Conservation (phyloP, 1,140 invertebrate species). For the Tigriopus japonicus region DNA sequence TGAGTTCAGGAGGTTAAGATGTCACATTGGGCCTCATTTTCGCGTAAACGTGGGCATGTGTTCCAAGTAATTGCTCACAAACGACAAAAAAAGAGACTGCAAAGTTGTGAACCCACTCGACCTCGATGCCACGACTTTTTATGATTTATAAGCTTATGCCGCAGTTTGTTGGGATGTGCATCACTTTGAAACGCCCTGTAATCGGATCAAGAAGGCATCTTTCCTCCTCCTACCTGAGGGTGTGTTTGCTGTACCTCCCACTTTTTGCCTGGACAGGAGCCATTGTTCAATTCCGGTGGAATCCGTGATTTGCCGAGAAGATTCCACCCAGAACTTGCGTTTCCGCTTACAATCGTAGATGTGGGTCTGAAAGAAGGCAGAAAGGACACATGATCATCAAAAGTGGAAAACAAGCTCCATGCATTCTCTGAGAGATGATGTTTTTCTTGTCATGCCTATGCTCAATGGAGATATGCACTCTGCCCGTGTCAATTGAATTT, state of each 20-base stretch:
- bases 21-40: too few species aligned
- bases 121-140: too few species aligned
- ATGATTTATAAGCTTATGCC: too few species aligned
- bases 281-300: neutral
- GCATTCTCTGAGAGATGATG: neutral
- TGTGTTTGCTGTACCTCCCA: neutral
- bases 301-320: neutral
- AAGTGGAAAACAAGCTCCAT: neutral
- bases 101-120: too few species aligned
- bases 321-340: neutral
- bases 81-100: too few species aligned
- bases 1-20: too few species aligned
- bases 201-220: too few species aligned
- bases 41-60: too few species aligned
- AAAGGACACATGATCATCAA: neutral
- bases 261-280: neutral
- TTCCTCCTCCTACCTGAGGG: too few species aligned
- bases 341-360: conserved; percentile 14
- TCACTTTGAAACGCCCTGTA: too few species aligned
- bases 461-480: neutral
- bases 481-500: neutral
- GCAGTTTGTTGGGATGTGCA: too few species aligned
- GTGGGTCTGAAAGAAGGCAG: neutral
- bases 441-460: neutral
- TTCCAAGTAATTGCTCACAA: too few species aligned